Evolutionary conservation across 2,888 invertebrate genomes (phyloP), one percentile per base, ranked within the genome.

Genomic region (Nomada lathburiana): DNA sequence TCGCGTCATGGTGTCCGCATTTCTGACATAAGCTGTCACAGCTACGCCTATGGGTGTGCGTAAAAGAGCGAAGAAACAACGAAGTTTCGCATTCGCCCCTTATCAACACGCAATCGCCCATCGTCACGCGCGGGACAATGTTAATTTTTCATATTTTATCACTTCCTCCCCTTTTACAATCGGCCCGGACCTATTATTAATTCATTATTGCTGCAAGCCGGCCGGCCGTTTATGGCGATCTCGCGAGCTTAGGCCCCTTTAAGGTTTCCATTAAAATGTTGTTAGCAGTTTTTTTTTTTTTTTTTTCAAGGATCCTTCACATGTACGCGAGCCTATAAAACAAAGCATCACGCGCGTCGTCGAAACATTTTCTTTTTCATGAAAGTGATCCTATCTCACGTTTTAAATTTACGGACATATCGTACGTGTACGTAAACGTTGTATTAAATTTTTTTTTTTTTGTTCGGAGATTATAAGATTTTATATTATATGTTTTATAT

Each of bases 61-160:
- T 70, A 71, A 80, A 80, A 77, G 50, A 72, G 64, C 72, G 57
- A 83, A 64, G 79, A 57, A 82, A 79, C 85, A 78, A 63, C 84
- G 65, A 42, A 59, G 73, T 79, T 82, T 75, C 74, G 53, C 78
- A 64, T 78, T 76, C 67, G 71, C 52, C 67, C 62, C 59, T 82
- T 82, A 83, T 81, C 85, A 59, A 16, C 80, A 87, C 86, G 88
- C 87, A 77, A 87, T 87, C 87, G 76, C 74, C 53, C 52, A 44
- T 76, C 76, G 82, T 82, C 86, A 87, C 87, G 84, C 86, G 87
- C 62, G 53, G 76, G 65, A 57, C 75, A 75, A 69, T 82, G 82
- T 87, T 87, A 84, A 87, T 87, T 87, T 81, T 83, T 87, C 80
- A 82, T 77, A 79, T 59, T 80, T 80, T 80, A 80, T 79, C 80